phyloP scores from a whole-genome alignment of 2,797 vertebrate species.

The Xenentodon cancila region DNA sequence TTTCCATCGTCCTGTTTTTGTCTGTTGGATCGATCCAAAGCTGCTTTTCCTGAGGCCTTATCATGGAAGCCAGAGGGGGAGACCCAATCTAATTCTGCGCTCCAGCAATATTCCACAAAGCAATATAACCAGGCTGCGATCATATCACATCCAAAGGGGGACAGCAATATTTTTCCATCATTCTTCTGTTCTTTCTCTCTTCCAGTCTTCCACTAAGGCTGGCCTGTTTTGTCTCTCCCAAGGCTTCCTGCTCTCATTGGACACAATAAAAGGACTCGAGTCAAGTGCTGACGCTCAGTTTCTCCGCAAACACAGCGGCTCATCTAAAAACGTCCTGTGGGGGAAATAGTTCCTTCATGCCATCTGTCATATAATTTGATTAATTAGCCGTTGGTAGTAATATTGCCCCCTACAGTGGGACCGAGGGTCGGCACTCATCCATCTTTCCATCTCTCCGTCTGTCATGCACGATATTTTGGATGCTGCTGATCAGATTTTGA shows the following conservation, averaged over 20 bases:
- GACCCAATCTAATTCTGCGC: conserved; percentile 77
- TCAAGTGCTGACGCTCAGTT: conserved; percentile 60
- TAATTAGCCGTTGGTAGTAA: conserved; percentile 72
- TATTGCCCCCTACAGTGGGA: conserved; percentile 66
- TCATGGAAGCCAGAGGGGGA: conserved; percentile 67
- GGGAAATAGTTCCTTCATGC: conserved; percentile 66
- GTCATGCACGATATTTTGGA: conserved; percentile 62
- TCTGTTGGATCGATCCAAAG: conserved; percentile 76
- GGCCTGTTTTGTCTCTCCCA: conserved; percentile 36
- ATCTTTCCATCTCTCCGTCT: conserved; percentile 69
- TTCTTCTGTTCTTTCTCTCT: conserved; percentile 54
- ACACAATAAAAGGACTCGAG: conserved; percentile 54
- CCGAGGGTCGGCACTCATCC: conserved; percentile 65
- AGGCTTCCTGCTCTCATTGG: conserved; percentile 51
- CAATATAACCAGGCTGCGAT: conserved; percentile 75
- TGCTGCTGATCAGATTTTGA: conserved; percentile 66
- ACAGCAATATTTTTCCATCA: conserved; percentile 78
- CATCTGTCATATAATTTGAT: conserved; percentile 75
- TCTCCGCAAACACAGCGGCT: conserved; percentile 49
- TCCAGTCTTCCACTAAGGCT: conserved; percentile 53
- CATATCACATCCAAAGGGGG: conserved; percentile 75
- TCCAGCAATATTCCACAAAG: conserved; percentile 80
- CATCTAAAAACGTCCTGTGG: conserved; percentile 60
- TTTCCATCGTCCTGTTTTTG: conserved; percentile 61
- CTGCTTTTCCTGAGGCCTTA: conserved; percentile 71